phyloP scores from a whole-genome alignment of 2,888 invertebrate genomes.

The Hesperia comma region DNA sequence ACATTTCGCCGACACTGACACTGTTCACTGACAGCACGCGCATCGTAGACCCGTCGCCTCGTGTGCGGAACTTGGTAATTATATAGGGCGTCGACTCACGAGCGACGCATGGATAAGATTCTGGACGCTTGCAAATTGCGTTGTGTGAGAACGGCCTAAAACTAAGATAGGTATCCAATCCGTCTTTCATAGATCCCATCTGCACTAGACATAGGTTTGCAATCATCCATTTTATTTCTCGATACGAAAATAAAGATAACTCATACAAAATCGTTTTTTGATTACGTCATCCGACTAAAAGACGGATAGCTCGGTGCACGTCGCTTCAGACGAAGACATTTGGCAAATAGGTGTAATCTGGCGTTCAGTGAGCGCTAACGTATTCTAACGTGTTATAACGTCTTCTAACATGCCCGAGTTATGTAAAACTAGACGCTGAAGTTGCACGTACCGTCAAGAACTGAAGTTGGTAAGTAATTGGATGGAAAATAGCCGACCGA shows the following conservation, averaged over 20 bases:
- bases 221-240: background rate
- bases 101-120: too few species aligned
- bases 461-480: constrained; percentile 3
- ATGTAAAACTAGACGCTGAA: constrained; percentile 6
- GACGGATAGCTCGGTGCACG: constrained; percentile 12
- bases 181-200: too few species aligned
- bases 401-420: constrained; percentile 5
- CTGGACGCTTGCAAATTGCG: too few species aligned
- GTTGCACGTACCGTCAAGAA: background rate
- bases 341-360: constrained; percentile 26
- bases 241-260: background rate
- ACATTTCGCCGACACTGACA: too few species aligned
- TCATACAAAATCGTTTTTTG: constrained; percentile 16
- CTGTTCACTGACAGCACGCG: too few species aligned
- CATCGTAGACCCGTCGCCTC: too few species aligned
- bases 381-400: constrained; percentile 11
- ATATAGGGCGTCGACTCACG: too few species aligned
- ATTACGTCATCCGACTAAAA: constrained; percentile 17
- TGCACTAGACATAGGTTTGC: too few species aligned
- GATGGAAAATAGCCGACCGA: background rate
- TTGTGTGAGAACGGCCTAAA: too few species aligned
- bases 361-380: constrained; percentile 2
- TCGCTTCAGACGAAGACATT: constrained; percentile 21
- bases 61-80: too few species aligned
- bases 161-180: too few species aligned